Conservation (phyloP, 2,113 vertebrate genomes). For the Menura novaehollandiae region DNA sequence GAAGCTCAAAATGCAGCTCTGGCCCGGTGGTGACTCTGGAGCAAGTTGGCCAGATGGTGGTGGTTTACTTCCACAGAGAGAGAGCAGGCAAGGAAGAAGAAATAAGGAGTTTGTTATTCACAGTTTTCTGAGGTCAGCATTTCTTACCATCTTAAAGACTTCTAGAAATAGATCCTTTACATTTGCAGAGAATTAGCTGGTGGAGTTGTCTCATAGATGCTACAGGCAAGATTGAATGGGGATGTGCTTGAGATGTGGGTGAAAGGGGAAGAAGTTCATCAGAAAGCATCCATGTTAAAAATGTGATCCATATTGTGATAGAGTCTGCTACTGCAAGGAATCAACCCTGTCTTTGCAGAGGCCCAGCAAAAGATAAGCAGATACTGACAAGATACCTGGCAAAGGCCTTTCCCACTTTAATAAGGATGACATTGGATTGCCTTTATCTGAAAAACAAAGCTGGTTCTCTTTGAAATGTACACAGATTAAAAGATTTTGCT, state of each 20-base stretch:
- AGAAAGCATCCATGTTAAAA: background rate
- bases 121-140: conserved; percentile 8
- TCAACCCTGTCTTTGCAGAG: background rate
- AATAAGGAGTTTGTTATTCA: background rate
- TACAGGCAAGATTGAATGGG: background rate
- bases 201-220: background rate
- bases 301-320: background rate
- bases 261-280: background rate
- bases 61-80: background rate
- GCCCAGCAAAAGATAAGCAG: background rate
- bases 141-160: background rate
- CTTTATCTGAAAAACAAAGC: background rate
- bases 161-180: conserved; percentile 8
- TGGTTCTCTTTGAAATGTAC: background rate
- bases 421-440: background rate
- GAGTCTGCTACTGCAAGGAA: background rate
- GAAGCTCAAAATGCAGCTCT: background rate
- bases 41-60: background rate
- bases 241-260: background rate
- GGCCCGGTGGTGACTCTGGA: background rate
- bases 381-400: background rate
- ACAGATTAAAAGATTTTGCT: background rate
- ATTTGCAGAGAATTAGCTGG: background rate
- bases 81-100: background rate
- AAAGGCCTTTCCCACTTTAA: background rate